Evolutionary conservation across 2,888 invertebrate genomes (phyloP).

Genomic region (Aporophyla nigra): DNA sequence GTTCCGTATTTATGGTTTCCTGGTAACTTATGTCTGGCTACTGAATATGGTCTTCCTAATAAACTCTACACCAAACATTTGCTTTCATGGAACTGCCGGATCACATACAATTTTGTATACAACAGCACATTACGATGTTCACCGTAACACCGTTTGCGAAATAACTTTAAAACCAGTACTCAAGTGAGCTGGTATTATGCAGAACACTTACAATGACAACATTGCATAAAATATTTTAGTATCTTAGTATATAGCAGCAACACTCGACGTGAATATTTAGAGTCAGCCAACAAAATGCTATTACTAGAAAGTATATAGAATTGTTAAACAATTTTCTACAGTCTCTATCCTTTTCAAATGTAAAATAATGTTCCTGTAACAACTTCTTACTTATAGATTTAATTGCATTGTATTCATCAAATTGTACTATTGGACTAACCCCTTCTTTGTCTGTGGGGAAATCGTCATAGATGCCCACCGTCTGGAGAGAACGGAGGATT

Average conservation of each 20-base stretch:
- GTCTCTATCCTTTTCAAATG: neutral
- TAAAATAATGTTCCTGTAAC: neutral
- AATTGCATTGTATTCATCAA: neutral
- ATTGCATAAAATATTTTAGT: neutral
- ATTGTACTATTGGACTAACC: no score
- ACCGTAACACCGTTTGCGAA: constrained; percentile 39
- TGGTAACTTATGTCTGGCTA: constrained; percentile 9
- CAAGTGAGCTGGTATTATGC: constrained; percentile 20
- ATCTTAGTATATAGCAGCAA: neutral
- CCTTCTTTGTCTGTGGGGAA: no score
- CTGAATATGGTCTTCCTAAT: neutral
- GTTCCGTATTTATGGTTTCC: constrained; percentile 41
- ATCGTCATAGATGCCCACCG: no score
- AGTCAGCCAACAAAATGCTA: no score
- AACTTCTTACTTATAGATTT: neutral
- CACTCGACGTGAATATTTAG: neutral
- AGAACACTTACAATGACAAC: constrained; percentile 37
- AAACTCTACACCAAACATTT: neutral
- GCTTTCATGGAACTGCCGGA: constrained; percentile 5
- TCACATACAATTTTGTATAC: constrained; percentile 25
- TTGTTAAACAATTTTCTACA: neutral
- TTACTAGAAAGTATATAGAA: no score
- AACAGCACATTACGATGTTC: constrained; percentile 12
- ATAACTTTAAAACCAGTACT: constrained; percentile 30
- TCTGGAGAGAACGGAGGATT: no score